Base-by-base conservation (phyloP, 1,140 invertebrate genomes). In the Liolophura sinensis region DNA sequence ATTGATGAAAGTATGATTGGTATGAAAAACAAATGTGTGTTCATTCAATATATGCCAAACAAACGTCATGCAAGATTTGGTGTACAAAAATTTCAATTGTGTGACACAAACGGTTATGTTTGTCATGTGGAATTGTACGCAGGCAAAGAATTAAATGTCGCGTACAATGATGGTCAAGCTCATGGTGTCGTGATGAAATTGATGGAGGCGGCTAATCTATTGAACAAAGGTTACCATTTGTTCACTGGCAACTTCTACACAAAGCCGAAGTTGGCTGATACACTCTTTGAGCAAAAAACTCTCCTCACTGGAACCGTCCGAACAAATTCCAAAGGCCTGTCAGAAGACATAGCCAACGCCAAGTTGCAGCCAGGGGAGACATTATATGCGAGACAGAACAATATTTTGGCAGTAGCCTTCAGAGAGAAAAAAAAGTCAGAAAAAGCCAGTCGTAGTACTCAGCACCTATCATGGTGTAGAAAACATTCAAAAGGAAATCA, bases 11-110 rank as follows among this genome's bases (percentile, higher is more conserved):
- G 60, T 46, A 65, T 71, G 62, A 59, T 73, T 11, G 65, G 69
- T 3, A 64, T 68, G 48, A 68, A 71, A 59, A 65, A 65, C 55
- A 27, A 66, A n/a, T 50, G 22, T 56, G 50, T 27, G 1, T 68
- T 54, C 50, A 60, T 67, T 14, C 69, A 73, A 49, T 73, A 68
- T 60, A 67, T 73, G 65, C 71, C 71, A n/a, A 70, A 67, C 27
- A 69, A 72, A 50, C n/a, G n/a, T n/a, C n/a, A n/a, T n/a, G n/a
- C n/a, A n/a, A n/a, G n/a, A n/a, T n/a, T 73, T 62, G 67, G 64
- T 5, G 64, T 72, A 16, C 66, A 72, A 50, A 66, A 69, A 25
- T 70, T 64, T 18, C 59, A 57, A 48, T 52, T 72, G 12, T 69
- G 65, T 60, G 65, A 64, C 46, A 20, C 22, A 20, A 71, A 58